Conservation (phyloP, 2,888 invertebrate genomes). For the Helleia helle region DNA sequence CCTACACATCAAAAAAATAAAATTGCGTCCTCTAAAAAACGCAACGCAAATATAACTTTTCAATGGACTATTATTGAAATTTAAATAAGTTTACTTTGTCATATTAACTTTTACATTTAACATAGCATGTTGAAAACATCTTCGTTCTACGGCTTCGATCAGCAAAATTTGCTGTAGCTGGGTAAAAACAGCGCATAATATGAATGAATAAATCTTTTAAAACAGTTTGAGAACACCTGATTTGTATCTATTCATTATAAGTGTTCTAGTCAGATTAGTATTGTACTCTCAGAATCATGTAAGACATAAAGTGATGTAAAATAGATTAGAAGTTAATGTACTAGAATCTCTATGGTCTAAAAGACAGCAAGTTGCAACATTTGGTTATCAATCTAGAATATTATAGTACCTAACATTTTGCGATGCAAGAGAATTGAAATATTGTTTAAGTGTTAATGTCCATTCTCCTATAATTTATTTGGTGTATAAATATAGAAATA, state of each 20-base stretch:
- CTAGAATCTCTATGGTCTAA: slow-evolving; percentile 11
- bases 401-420: slow-evolving; percentile 42
- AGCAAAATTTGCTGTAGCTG: too few species aligned
- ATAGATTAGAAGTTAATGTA: slow-evolving; percentile 24
- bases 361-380: slow-evolving; percentile 37
- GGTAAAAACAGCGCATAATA: too few species aligned
- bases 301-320: slow-evolving; percentile 65
- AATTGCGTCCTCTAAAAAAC: too few species aligned
- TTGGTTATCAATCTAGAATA: slow-evolving; percentile 49
- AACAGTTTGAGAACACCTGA: too few species aligned
- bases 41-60: too few species aligned
- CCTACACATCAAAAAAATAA: too few species aligned
- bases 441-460: slow-evolving; percentile 55
- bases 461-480: slow-evolving; percentile 4
- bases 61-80: too few species aligned
- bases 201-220: too few species aligned
- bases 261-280: slow-evolving; percentile 8
- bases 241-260: background rate
- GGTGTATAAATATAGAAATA: slow-evolving; percentile 1
- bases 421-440: slow-evolving; percentile 74
- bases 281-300: slow-evolving; percentile 28
- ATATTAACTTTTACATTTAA: too few species aligned
- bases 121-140: too few species aligned
- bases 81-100: too few species aligned
- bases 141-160: too few species aligned